Conservation (phyloP, 2,888 invertebrate genomes). For the Bruchidius siliquastri region DNA sequence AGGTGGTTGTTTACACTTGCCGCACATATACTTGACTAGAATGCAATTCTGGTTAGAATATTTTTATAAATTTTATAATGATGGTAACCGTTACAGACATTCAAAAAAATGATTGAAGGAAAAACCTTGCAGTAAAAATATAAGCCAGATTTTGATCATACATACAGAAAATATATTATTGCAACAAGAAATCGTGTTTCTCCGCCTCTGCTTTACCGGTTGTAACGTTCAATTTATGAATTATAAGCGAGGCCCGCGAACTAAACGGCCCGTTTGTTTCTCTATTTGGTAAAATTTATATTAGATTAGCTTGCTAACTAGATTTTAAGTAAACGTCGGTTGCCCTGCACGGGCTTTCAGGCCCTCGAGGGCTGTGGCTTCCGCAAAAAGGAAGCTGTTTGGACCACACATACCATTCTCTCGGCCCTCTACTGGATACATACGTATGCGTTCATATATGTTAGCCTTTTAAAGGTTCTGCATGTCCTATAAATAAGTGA, state of each 20-base stretch:
- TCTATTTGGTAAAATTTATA: conserved; percentile 42
- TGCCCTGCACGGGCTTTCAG: conserved; percentile 1
- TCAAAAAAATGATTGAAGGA: too few relatives aligned
- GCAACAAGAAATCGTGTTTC: neutral
- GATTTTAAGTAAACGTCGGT: conserved; percentile 34
- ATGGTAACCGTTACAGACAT: too few relatives aligned
- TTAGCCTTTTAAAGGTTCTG: neutral
- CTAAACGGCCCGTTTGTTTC: conserved; percentile 26
- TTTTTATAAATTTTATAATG: too few relatives aligned
- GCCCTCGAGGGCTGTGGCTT: neutral
- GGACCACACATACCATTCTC: neutral
- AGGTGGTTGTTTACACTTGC: too few relatives aligned
- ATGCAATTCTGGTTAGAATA: too few relatives aligned
- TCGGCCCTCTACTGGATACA: neutral
- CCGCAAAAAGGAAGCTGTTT: neutral
- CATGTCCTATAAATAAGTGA: neutral
- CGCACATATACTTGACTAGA: too few relatives aligned
- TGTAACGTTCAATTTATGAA: conserved; percentile 50
- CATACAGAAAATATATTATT: too few relatives aligned
- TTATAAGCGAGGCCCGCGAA: conserved; percentile 41
- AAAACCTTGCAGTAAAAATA: too few relatives aligned
- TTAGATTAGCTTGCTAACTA: conserved; percentile 42
- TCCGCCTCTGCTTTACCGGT: conserved; percentile 24
- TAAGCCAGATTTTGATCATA: too few relatives aligned
- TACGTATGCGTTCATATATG: neutral